These are phyloP conservation scores for Myotis davidii DNA, from an alignment of 2,113 vertebrate species.

Conservation along the genomic window DNA sequence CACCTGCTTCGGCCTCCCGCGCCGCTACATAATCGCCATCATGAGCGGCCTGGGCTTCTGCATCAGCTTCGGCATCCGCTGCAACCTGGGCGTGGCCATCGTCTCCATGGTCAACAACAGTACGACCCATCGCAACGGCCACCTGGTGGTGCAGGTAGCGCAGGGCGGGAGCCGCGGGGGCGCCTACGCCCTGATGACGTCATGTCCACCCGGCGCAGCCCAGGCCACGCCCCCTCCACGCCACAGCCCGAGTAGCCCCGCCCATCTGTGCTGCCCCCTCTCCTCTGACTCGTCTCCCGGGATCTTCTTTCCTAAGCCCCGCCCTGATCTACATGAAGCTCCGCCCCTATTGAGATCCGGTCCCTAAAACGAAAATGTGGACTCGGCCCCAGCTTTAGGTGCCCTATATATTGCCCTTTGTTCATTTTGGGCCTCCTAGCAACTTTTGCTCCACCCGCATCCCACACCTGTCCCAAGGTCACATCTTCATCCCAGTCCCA, in stretches of 20 bases:
- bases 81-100: constrained; percentile 95
- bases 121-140: constrained; percentile 88
- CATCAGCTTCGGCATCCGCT: constrained; percentile 95
- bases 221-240: not conserved
- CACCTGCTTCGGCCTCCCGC: constrained; percentile 93
- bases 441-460: not conserved
- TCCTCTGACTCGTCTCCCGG: rapidly evolving
- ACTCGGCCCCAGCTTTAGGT: not conserved
- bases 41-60: constrained; percentile 95
- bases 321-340: not conserved
- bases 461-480: not conserved
- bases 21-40: constrained; percentile 95
- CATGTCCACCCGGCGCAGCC: rapidly evolving
- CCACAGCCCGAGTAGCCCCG: rapidly evolving
- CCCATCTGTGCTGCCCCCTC: not conserved
- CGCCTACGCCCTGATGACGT: not conserved
- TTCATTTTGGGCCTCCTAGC: not conserved
- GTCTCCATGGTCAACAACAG: constrained; percentile 98
- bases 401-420: not conserved
- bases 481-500: not conserved
- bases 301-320: not conserved
- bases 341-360: not conserved
- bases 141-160: constrained; percentile 89
- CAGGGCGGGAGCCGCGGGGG: not conserved
- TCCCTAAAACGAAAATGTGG: not conserved